Evolutionary conservation across 2,113 vertebrate genomes (phyloP).

Genomic region (Dipodomys stephensi): DNA sequence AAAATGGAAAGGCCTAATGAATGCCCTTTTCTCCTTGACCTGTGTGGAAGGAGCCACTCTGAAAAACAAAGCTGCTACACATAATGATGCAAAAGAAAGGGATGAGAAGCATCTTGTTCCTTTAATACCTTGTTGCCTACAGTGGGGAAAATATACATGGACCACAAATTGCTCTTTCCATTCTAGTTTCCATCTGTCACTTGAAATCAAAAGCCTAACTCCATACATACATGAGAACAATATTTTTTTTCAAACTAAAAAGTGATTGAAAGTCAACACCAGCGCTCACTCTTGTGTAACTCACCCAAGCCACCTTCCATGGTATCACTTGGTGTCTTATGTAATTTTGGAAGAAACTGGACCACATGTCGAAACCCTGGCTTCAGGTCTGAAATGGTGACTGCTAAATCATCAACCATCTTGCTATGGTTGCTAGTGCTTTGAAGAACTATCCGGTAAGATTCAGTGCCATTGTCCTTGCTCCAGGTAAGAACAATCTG

Average conservation of each 20-base stretch:
- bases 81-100: neutral
- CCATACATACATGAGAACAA: neutral
- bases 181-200: neutral
- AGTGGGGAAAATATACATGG: fast-evolving
- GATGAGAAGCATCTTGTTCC: neutral
- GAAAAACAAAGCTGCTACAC: neutral
- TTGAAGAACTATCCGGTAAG: constrained; percentile 63
- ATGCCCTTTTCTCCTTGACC: neutral
- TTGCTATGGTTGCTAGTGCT: fast-evolving
- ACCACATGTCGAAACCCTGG: neutral
- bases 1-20: fast-evolving
- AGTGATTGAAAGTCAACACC: neutral
- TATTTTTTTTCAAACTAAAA: neutral
- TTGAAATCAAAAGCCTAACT: neutral
- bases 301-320: neutral
- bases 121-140: neutral
- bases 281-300: neutral
- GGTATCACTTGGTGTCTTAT: fast-evolving
- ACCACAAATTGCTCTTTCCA: neutral
- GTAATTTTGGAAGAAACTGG: fast-evolving
- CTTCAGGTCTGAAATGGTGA: neutral
- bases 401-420: fast-evolving
- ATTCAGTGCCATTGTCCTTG: neutral
- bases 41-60: neutral
- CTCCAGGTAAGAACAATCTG: constrained; percentile 75